phyloP scores from a whole-genome alignment of 2,113 vertebrate species.

The Misgurnus mizolepis region DNA sequence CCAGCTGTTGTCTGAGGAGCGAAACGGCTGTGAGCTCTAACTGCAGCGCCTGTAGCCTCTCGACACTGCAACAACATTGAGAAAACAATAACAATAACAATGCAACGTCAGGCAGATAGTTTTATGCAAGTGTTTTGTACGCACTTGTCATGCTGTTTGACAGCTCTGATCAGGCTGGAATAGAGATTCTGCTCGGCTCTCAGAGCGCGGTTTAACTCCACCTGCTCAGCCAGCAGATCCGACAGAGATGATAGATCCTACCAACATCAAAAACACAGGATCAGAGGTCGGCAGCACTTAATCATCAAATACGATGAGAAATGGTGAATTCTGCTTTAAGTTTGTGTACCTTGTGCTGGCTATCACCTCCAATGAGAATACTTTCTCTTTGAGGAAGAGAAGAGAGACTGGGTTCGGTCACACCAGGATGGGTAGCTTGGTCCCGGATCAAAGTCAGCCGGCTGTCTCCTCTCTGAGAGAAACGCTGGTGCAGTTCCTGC shows the following conservation, averaged over 20 bases:
- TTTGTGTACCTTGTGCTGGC: conserved; percentile 67
- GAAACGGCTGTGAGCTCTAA: conserved; percentile 80
- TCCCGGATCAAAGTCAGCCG: conserved; percentile 52
- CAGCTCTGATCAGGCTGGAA: conserved; percentile 80
- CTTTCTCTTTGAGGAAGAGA: conserved; percentile 73
- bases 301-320: background rate
- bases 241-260: conserved; percentile 65
- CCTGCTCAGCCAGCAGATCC: conserved; percentile 75
- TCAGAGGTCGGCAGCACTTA: background rate
- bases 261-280: conserved; percentile 5
- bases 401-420: conserved; percentile 63
- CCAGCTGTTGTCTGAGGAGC: conserved; percentile 84
- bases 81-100: background rate
- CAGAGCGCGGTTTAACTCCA: conserved; percentile 79
- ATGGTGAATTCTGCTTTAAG: background rate
- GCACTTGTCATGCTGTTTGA: conserved; percentile 88
- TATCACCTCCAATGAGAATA: conserved; percentile 76
- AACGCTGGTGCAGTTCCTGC: conserved; percentile 71
- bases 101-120: too few relatives aligned
- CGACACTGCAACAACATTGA: conserved; percentile 60
- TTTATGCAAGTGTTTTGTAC: background rate
- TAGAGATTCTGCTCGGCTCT: conserved; percentile 87
- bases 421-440: conserved; percentile 46
- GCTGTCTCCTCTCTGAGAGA: conserved; percentile 59
- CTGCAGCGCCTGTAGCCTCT: conserved; percentile 79